Conservation (phyloP, 2,888 invertebrate genomes). For the Metopia argyrocephala region DNA sequence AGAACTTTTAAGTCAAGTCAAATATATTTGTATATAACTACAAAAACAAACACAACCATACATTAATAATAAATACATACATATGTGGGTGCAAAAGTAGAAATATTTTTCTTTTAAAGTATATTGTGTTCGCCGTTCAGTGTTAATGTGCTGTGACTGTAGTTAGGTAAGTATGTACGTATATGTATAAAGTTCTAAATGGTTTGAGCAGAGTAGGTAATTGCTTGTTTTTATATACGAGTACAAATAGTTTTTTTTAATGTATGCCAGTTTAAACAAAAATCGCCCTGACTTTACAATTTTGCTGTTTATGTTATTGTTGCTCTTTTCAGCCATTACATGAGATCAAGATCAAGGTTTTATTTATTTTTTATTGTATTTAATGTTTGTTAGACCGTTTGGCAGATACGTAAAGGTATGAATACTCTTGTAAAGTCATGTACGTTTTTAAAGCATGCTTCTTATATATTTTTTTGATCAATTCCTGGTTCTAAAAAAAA, state of each 20-base stretch:
- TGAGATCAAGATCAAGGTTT: constrained; percentile 76
- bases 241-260: background rate
- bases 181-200: constrained; percentile 30
- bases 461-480: background rate
- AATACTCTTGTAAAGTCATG: background rate
- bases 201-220: constrained; percentile 20
- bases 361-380: constrained; percentile 37
- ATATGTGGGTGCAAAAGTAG: background rate
- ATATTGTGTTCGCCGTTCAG: background rate
- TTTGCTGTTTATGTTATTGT: background rate
- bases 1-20: constrained; percentile 24
- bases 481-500: no score
- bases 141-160: background rate
- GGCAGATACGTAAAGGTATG: constrained; percentile 11
- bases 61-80: background rate
- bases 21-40: background rate
- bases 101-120: background rate
- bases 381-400: constrained; percentile 24
- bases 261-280: constrained; percentile 7
- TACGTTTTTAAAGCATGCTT: background rate
- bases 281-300: constrained; percentile 34
- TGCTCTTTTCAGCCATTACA: constrained; percentile 49
- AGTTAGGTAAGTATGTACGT: no score
- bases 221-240: constrained; percentile 29
- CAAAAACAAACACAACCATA: background rate